Evolutionary conservation across 2,888 invertebrate genomes (phyloP).

Genomic region (Folsomia candida): DNA sequence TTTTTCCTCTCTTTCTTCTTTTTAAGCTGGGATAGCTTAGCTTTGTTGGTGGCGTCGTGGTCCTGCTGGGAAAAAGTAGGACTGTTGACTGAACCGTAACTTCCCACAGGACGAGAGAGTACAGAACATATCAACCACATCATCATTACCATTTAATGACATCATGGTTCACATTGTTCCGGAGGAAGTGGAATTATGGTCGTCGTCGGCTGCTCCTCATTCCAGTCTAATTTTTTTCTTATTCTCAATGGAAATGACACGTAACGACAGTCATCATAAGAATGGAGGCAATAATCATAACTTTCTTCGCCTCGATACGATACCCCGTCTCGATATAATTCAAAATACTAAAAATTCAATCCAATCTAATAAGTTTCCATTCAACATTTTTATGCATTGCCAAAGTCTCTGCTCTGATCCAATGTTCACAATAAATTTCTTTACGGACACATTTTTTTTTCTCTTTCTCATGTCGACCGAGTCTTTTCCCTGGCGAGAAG

Average conservation of each 20-base stretch:
- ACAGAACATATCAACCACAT: background rate
- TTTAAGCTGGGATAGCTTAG: background rate
- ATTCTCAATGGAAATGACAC: background rate
- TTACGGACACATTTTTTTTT: no score
- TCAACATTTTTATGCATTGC: no score
- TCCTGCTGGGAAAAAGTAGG: background rate
- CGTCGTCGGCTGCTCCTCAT: background rate
- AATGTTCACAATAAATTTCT: no score
- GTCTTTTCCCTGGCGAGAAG: no score
- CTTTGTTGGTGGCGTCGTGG: no score
- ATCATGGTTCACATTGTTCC: background rate
- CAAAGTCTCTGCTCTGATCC: no score
- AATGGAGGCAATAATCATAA: background rate
- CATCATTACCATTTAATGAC: slow-evolving; percentile 4
- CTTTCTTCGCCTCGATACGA: background rate
- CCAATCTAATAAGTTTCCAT: background rate
- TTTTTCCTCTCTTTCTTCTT: background rate
- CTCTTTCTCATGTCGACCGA: no score
- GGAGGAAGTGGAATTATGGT: background rate
- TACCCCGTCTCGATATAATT: background rate
- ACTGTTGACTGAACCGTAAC: background rate
- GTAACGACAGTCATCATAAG: background rate
- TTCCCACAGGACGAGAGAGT: background rate
- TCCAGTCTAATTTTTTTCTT: background rate
- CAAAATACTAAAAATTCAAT: background rate